Evolutionary conservation across 2,888 invertebrate genomes (phyloP), one percentile per base, ranked within the genome.

Genomic region (Thalpophila matura): DNA sequence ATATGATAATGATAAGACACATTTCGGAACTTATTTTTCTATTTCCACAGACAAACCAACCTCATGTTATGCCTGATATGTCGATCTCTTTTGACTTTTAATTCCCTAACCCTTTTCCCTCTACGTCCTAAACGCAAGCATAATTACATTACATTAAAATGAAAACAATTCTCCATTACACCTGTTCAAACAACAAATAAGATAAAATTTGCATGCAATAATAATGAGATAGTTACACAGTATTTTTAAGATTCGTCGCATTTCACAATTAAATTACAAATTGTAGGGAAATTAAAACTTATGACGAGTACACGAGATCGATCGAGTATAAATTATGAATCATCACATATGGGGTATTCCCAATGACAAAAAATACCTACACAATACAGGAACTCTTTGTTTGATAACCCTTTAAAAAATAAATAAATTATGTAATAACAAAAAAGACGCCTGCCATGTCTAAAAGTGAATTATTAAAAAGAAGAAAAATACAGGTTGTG

Each of bases 301-400:
- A 16, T 29, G 20, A 31, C 26, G 29, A 20, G 24, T 24, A 24
- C 26, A n/a, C 2, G 5, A 22, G 2, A 24, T 37, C 26, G 14
- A 31, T 35, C 16, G n/a, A 46, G 4, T 22, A 64, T 56, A 45
- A 56, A 65, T 45, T 29, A 49, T 69, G 65, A 69, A 29, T 70
- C 63, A 68, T 42, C 37, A 18, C 6, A 9, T 33, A 38, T 43
- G 24, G 61, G 65, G 49, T 24, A 64, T 26, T 58, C 68, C 71
- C 65, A 57, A 27, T 29, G n/a, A 26, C 40, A 56, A 20, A 24
- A 40, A 33, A 54, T 29, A 53, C 20, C 35, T 49, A 58, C 16
- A 35, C 12, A 16, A 14, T 12, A 14, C 12, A 53, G 4, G 3
- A 14, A 55, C 63, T 55, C 20, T 26, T 40, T 55, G 29, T 35